phyloP scores from a whole-genome alignment of 2,888 invertebrate species.

The Heliconius ethilla region DNA sequence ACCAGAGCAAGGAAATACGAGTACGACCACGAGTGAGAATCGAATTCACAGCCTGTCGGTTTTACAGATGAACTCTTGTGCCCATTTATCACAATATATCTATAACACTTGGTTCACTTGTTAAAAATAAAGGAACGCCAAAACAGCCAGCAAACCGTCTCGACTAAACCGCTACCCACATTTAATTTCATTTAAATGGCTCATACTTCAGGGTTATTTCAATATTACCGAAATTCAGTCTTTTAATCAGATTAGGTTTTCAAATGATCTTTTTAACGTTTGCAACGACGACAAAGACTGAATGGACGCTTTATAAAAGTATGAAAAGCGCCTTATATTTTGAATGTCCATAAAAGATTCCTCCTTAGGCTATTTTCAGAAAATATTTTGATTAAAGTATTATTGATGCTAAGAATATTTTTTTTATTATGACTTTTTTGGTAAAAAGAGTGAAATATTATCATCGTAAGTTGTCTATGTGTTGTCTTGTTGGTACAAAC shows the following conservation, averaged over 20 bases:
- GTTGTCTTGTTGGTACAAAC: not conserved
- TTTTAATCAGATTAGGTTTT: constrained; percentile 30
- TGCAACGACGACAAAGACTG: constrained; percentile 20
- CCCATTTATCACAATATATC: not conserved
- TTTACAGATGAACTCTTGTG: no score
- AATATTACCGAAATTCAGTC: constrained; percentile 26
- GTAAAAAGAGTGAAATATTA: no score
- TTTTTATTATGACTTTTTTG: not conserved
- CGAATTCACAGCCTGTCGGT: not conserved
- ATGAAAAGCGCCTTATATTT: constrained; percentile 24
- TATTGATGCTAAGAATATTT: not conserved
- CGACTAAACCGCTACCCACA: constrained; percentile 1
- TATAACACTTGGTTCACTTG: not conserved
- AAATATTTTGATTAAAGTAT: constrained; percentile 12
- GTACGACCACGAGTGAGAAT: not conserved
- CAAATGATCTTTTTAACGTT: constrained; percentile 20
- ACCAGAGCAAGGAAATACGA: not conserved
- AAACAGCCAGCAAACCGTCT: constrained; percentile 12
- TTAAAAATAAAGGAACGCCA: not conserved
- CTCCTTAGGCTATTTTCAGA: not conserved
- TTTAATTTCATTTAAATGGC: constrained; percentile 29
- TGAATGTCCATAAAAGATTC: constrained; percentile 14
- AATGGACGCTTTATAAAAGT: constrained; percentile 14
- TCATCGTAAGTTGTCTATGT: no score
- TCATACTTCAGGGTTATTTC: constrained; percentile 24